phyloP scores from a whole-genome alignment of 2,113 vertebrate genomes.

The Oreochromis tanganicae region DNA sequence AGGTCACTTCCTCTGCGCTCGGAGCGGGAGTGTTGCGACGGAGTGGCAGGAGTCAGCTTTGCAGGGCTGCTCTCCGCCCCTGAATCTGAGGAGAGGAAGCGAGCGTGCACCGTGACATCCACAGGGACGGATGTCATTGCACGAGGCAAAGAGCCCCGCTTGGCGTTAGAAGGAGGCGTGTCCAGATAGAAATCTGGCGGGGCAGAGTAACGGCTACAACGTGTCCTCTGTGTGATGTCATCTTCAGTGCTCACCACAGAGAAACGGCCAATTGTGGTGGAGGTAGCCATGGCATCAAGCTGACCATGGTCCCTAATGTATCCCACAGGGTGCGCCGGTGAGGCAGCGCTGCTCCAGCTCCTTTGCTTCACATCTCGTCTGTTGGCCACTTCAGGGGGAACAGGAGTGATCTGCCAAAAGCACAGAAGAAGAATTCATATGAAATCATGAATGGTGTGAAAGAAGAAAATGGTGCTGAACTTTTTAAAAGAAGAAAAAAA shows the following conservation, averaged over 20 bases:
- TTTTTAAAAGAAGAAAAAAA: no score
- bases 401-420: constrained; percentile 61
- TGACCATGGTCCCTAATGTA: constrained; percentile 33
- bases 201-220: constrained; percentile 86
- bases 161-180: constrained; percentile 76
- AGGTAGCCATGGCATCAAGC: constrained; percentile 57
- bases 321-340: constrained; percentile 58
- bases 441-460: neutral
- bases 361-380: constrained; percentile 66
- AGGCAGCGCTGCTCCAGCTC: constrained; percentile 61
- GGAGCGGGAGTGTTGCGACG: constrained; percentile 63
- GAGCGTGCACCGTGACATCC: constrained; percentile 59
- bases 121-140: constrained; percentile 76
- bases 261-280: constrained; percentile 89
- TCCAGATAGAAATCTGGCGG: constrained; percentile 91
- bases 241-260: constrained; percentile 88
- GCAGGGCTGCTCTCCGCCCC: constrained; percentile 80
- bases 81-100: constrained; percentile 86
- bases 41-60: constrained; percentile 63
- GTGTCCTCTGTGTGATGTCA: constrained; percentile 78
- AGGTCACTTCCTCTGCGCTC: constrained; percentile 79
- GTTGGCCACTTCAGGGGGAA: constrained; percentile 73
- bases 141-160: constrained; percentile 73
- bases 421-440: neutral
- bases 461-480: neutral